A percentile compares a stretch with the other conserved stretches of the same genome.
These are phyloP conservation scores for Zingel zingel DNA, from an alignment of 2,113 vertebrate species.

Conservation along the genomic window DNA sequence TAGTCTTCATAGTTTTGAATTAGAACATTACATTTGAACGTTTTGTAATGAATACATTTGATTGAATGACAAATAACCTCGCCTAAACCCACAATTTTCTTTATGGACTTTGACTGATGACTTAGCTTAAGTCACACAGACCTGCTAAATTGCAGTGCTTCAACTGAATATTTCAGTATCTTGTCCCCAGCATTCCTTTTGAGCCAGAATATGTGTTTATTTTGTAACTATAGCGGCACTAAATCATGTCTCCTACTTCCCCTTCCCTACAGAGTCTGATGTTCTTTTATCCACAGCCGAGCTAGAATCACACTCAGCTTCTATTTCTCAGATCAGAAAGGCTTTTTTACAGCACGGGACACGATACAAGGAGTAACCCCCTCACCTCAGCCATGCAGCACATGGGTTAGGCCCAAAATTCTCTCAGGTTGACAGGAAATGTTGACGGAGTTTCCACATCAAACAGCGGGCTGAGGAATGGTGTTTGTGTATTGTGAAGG, in stretches of 20 bases:
- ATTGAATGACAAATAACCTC: neutral
- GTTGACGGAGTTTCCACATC: constrained; percentile 76
- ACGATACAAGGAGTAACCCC: constrained; percentile 8
- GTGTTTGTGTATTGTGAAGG: constrained; percentile 77
- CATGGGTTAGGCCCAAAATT: constrained; percentile 54
- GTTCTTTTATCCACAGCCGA: constrained; percentile 60
- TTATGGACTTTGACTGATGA: too few relatives aligned
- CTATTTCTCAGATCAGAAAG: constrained; percentile 41
- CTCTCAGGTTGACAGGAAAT: constrained; percentile 70
- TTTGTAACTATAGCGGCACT: constrained; percentile 29
- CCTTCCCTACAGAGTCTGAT: neutral
- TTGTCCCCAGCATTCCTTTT: constrained; percentile 23
- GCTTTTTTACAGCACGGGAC: constrained; percentile 4
- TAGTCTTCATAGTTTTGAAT: neutral
- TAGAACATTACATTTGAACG: neutral
- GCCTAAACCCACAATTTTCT: neutral
- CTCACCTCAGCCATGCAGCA: constrained; percentile 32
- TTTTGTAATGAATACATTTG: neutral
- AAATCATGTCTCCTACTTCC: constrained; percentile 28
- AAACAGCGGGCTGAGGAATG: constrained; percentile 66
- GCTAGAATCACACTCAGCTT: constrained; percentile 61
- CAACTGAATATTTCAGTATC: constrained; percentile 12
- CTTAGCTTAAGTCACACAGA: constrained; percentile 1
- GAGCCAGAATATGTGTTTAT: constrained; percentile 28
- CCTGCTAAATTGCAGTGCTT: constrained; percentile 1